Conservation (phyloP, 2,113 vertebrate genomes). For the Hippocampus comes region DNA sequence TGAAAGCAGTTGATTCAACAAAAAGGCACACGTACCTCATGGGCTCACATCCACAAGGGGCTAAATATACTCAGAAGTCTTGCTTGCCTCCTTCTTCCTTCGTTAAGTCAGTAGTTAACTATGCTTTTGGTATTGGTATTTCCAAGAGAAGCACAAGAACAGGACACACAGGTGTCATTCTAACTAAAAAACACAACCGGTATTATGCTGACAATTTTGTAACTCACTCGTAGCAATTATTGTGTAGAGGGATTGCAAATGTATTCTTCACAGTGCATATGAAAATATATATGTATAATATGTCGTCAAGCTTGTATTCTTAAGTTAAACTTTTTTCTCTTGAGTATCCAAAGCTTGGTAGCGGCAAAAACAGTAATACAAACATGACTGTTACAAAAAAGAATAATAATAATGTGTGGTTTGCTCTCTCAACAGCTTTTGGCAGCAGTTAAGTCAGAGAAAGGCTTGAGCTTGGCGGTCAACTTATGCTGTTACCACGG, state of each 20-base stretch:
- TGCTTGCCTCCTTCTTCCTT: too few relatives aligned
- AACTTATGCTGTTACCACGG: slow-evolving; percentile 95
- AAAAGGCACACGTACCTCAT: too few relatives aligned
- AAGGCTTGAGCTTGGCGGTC: slow-evolving; percentile 89
- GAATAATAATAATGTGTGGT: slow-evolving; percentile 28
- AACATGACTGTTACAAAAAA: slow-evolving; percentile 29
- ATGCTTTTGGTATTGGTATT: too few relatives aligned
- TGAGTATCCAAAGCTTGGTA: neutral
- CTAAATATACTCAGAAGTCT: too few relatives aligned
- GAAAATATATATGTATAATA: neutral
- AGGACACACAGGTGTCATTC: too few relatives aligned
- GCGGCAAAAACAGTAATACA: slow-evolving; percentile 21
- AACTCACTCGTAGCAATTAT: neutral
- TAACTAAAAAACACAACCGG: neutral
- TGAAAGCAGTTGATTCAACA: too few relatives aligned
- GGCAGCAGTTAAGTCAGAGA: slow-evolving; percentile 84
- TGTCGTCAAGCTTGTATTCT: too few relatives aligned
- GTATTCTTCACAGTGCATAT: neutral
- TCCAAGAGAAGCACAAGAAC: too few relatives aligned
- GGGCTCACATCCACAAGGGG: too few relatives aligned
- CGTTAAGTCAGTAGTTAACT: too few relatives aligned
- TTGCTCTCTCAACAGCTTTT: slow-evolving; percentile 80
- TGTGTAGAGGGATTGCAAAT: neutral
- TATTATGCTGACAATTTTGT: neutral
- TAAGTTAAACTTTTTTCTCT: neutral